These are phyloP conservation scores for Venturia canescens DNA, from an alignment of 1,140 invertebrate species.

Conservation along the genomic window DNA sequence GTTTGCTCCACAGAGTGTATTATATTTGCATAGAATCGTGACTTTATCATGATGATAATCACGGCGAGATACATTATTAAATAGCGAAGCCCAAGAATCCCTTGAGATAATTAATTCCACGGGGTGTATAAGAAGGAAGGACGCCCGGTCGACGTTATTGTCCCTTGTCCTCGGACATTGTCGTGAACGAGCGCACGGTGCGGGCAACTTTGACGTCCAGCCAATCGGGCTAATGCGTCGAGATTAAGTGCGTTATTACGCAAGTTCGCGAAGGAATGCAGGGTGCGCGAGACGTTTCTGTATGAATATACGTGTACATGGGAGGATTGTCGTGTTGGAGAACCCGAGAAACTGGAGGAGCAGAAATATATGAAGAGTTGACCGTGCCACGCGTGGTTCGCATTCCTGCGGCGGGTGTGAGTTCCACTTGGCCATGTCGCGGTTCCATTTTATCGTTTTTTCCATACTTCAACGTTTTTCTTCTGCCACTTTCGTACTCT, in stretches of 20 bases:
- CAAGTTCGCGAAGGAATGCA: slow-evolving; percentile 57
- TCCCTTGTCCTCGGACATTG: slow-evolving; percentile 18
- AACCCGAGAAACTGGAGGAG: slow-evolving; percentile 28
- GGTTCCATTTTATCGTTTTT: slow-evolving; percentile 44
- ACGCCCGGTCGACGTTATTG: slow-evolving; percentile 16
- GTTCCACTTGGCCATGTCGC: slow-evolving; percentile 22
- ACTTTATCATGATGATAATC: slow-evolving; percentile 8
- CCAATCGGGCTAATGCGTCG: slow-evolving; percentile 62
- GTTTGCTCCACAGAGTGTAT: neutral
- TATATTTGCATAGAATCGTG: neutral
- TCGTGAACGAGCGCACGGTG: neutral
- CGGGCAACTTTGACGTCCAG: slow-evolving; percentile 26
- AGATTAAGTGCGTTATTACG: slow-evolving; percentile 63
- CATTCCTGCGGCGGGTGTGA: slow-evolving; percentile 58
- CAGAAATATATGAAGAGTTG: slow-evolving; percentile 30
- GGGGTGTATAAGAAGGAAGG: slow-evolving; percentile 21
- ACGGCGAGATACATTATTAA: neutral
- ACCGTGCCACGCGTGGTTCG: slow-evolving; percentile 54
- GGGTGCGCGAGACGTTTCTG: slow-evolving; percentile 25
- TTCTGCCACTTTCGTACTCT: neutral
- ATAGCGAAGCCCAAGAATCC: slow-evolving; percentile 17
- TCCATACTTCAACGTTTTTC: slow-evolving; percentile 8
- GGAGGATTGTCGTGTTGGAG: neutral
- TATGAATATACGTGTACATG: neutral
- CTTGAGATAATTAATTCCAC: slow-evolving; percentile 30